Base-by-base conservation (phyloP, 1,140 invertebrate genomes). In the Caenorhabditis remanei region DNA sequence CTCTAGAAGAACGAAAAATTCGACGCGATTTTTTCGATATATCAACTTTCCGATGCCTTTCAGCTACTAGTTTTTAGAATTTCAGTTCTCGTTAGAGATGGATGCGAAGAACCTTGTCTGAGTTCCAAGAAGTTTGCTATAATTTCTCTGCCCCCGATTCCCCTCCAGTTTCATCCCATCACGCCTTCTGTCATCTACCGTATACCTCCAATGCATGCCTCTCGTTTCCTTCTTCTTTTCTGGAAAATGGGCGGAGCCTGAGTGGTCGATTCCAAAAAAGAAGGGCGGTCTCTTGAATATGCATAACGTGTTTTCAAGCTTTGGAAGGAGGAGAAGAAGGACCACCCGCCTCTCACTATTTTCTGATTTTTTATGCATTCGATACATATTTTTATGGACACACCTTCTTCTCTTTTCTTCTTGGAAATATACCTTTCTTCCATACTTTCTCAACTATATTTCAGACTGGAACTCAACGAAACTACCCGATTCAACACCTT, bases 311-410 rank as follows among this genome's bases (percentile, higher is more conserved):
- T 79, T 79, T 79, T 79, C 19, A 50, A 79, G 71, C 71, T 79
- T 50, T 40, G 11, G 55, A 21, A n/a, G 56, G n/a, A 58, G 67
- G 43, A 48, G 50, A 6, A 53, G 50, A 11, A 53, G 71, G 71
- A 79, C 71, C 71, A 79, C 71, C 71, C 71, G 43, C 46, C 71
- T 79, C 71, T 79, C 71, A 79, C 71, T 79, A 79, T 79, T 79
- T 79, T 79, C 71, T 79, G 71, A 79, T 79, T 79, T 79, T 79
- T 79, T 79, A 79, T 79, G 71, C 71, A 79, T 79, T 79, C 71
- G 71, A 79, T 79, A 79, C 71, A 79, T 79, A 79, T 79, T 79
- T 79, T 79, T 79, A 50, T 79, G 71, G 46, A 32, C 71, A 79
- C 71, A 79, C 71, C 71, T 79, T 48, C 61, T 50, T 24, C n/a